phyloP scores from a whole-genome alignment of 2,113 vertebrate genomes.

The Pipra filicauda region DNA sequence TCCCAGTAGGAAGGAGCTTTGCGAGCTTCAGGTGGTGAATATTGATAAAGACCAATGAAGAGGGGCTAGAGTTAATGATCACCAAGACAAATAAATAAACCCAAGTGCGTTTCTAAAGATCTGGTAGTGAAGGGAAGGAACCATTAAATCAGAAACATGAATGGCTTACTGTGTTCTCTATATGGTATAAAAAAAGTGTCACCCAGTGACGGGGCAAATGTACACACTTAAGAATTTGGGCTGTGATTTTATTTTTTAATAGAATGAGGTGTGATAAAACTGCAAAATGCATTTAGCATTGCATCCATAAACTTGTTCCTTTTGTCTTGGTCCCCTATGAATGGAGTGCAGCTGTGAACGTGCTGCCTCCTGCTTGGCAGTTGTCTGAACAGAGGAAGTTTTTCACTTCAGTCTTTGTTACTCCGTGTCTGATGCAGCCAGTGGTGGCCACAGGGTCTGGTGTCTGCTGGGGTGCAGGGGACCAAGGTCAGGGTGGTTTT shows the following conservation, averaged over 20 bases:
- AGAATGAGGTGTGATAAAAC: neutral
- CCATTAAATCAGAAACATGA: neutral
- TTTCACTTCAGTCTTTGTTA: neutral
- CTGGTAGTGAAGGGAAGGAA: neutral
- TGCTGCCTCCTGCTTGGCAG: neutral
- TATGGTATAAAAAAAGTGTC: neutral
- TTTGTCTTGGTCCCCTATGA: neutral
- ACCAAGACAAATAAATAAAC: neutral
- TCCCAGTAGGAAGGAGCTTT: neutral
- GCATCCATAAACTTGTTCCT: neutral
- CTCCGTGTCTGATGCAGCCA: rapidly evolving
- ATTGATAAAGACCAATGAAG: neutral
- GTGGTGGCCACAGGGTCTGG: rapidly evolving
- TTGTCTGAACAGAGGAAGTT: neutral
- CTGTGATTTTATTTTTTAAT: neutral
- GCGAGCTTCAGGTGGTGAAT: neutral
- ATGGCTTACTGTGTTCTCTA: neutral
- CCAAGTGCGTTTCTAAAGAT: neutral
- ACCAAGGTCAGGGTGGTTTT: neutral
- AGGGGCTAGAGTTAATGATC: neutral
- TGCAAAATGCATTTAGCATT: constrained; percentile 12
- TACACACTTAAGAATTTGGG: neutral
- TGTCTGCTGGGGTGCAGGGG: neutral
- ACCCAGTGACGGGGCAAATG: neutral
- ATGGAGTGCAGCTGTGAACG: neutral